Evolutionary conservation across 2,888 invertebrate species (phyloP).

Genomic region (Noctua comes): DNA sequence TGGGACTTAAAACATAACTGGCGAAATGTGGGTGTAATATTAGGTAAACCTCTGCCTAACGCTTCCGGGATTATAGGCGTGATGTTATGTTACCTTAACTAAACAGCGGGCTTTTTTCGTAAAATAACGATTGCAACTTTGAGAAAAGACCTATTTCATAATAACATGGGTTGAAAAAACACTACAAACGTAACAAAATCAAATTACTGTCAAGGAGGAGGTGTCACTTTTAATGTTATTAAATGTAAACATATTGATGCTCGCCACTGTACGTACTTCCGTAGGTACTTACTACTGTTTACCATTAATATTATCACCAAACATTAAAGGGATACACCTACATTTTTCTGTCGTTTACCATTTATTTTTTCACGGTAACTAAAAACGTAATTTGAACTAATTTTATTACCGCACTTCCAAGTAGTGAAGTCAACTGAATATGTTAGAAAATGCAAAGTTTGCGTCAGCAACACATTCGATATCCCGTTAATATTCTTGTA

Average conservation of each 20-base stretch:
- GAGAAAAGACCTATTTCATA: neutral
- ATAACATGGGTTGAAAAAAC: neutral
- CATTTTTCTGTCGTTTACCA: neutral
- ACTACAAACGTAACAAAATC: neutral
- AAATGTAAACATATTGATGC: neutral
- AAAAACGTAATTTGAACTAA: neutral
- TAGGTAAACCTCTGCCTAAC: no score
- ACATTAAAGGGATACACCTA: neutral
- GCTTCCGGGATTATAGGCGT: no score
- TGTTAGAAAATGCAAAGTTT: neutral
- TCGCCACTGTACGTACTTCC: neutral
- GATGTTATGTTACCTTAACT: neutral
- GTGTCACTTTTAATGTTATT: neutral
- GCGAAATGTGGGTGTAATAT: no score
- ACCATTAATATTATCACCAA: slow-evolving; percentile 1
- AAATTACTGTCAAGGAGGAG: neutral
- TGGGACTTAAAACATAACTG: no score
- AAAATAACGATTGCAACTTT: neutral
- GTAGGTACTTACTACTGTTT: neutral
- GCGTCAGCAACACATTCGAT: neutral
- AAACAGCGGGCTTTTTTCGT: neutral
- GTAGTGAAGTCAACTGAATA: neutral
- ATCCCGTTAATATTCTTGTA: neutral
- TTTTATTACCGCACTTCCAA: neutral
- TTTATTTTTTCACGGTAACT: neutral